A percentile compares a stretch with the other conserved stretches of the same genome.
These are phyloP conservation scores for Intellagama lesueurii DNA, from an alignment of 2,797 vertebrate genomes.

Conservation along the genomic window DNA sequence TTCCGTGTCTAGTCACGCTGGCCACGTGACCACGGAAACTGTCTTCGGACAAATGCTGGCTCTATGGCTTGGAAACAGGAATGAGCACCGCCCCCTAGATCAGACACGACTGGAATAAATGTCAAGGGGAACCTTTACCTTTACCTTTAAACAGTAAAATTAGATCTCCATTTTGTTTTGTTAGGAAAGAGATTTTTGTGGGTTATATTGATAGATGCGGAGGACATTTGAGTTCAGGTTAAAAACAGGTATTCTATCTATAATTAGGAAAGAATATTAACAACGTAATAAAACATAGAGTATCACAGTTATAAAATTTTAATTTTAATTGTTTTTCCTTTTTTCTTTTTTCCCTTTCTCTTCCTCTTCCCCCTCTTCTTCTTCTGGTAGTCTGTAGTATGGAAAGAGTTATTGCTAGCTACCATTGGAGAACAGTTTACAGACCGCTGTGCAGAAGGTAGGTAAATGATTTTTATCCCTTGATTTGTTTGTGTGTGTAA, in stretches of 20 bases:
- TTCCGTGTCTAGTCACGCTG: too few species aligned
- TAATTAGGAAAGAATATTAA: too few species aligned
- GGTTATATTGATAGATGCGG: background rate
- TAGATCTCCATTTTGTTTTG: background rate
- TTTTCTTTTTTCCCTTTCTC: constrained; percentile 12
- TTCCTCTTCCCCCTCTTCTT: constrained; percentile 21
- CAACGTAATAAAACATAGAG: too few species aligned
- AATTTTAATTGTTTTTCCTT: background rate
- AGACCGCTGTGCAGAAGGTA: constrained; percentile 91
- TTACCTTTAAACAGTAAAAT: too few species aligned
- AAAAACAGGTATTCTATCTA: background rate
- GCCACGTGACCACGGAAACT: too few species aligned
- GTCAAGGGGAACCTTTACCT: too few species aligned
- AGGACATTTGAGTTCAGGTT: background rate
- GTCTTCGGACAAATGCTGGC: too few species aligned
- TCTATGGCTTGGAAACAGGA: too few species aligned
- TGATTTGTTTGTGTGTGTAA: background rate
- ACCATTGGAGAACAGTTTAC: constrained; percentile 96
- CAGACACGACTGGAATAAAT: too few species aligned
- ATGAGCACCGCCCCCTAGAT: too few species aligned
- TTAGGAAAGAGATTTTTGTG: background rate
- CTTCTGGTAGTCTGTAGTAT: constrained; percentile 85
- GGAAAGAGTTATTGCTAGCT: constrained; percentile 95
- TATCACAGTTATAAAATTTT: too few species aligned
- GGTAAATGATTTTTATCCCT: constrained; percentile 17